Base-by-base conservation (phyloP, 2,113 vertebrate genomes). In the Herpetotheres cachinnans region DNA sequence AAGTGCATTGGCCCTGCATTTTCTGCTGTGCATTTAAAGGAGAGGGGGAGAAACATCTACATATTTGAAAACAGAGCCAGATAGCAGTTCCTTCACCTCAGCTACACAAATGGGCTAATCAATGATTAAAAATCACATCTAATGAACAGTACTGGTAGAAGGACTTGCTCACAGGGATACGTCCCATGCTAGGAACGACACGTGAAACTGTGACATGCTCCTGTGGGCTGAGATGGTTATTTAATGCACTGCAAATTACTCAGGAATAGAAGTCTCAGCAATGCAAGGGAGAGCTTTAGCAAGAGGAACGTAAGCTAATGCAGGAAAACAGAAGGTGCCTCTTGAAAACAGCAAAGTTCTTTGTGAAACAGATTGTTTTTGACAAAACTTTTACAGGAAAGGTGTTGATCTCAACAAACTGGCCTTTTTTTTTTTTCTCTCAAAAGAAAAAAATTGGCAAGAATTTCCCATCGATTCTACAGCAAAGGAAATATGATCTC, bases 401-500 rank as follows among this genome's bases (percentile, higher is more conserved):
- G 65, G 91, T 96, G 94, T 94, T 87, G 93, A 93, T 71, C 86
- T 93, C 72, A 79, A 89, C 55, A 78, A 89, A 82, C 29, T 47
- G 50, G n/a, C 6, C 25, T 30, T 25, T 52, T 44, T 22, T 22
- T 32, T 49, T n/a, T 59, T 25, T 42, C 25, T 20, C 65, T 47
- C 16, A 34, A 72, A 83, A 93, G 8, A 32, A 63, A 72, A 74
- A 71, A 69, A 65, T 47, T 86, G 89, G 91, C 91, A 87, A 56
- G 36, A 11, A 52, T 82, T 94, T 83, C 81, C 87, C 77, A 61
- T 61, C 3, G 0, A 29, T 85, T 86, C 59, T 79, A 13, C 73
- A 52, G 91, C 49, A 91, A 88, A 96, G 95, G 96, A 95, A 96
- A 95, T 52, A 58, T 89, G 95, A 97, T 93, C 94, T 96, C 95